Conservation (phyloP, 1,140 invertebrate genomes). For the Tetragonula clypearis region DNA sequence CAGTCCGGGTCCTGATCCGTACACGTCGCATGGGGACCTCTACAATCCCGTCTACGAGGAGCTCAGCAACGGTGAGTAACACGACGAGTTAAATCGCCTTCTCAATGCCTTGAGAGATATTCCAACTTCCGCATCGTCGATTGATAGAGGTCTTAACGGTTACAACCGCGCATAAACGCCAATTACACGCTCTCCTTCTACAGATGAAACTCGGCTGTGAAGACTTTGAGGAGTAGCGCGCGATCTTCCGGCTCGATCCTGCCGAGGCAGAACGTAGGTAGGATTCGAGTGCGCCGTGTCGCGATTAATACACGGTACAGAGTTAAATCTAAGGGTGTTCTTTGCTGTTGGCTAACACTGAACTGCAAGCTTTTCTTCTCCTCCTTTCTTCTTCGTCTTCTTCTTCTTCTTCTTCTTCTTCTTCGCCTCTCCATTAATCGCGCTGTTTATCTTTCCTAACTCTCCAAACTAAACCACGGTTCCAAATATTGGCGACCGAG, state of each 20-base stretch:
- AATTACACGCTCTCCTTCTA: constrained; percentile 62
- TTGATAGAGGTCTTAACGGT: neutral
- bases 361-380: neutral
- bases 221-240: constrained; percentile 42
- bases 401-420: constrained; percentile 1
- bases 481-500: constrained; percentile 15
- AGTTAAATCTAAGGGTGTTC: constrained; percentile 11
- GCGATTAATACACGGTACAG: constrained; percentile 51
- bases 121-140: neutral
- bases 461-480: neutral
- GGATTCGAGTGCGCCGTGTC: constrained; percentile 52
- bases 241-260: constrained; percentile 32
- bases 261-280: constrained; percentile 60
- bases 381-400: too few species aligned
- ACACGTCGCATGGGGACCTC: constrained; percentile 84
- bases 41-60: constrained; percentile 89
- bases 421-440: constrained; percentile 14
- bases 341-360: constrained; percentile 38
- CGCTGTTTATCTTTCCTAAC: constrained; percentile 3
- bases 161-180: constrained; percentile 18
- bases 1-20: constrained; percentile 86
- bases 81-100: neutral
- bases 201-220: constrained; percentile 69
- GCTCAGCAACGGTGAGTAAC: constrained; percentile 83
- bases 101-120: neutral